A percentile compares a stretch with the other conserved stretches of the same genome.
Conservation (phyloP, 1,140 invertebrate species). For the Leptinotarsa texana region DNA sequence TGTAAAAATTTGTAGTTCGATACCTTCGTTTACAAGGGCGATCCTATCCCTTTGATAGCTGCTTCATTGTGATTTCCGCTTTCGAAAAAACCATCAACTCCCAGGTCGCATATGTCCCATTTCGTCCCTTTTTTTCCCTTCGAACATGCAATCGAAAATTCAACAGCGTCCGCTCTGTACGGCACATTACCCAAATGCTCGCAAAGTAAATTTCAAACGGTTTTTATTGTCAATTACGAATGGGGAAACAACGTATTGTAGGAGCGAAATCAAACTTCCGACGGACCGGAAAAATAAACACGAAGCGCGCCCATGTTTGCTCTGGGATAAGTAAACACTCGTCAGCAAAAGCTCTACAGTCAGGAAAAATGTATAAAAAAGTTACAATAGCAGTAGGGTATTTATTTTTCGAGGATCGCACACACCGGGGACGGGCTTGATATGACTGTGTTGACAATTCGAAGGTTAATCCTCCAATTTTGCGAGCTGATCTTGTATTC, state of each 20-base stretch:
- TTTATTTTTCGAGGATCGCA: slow-evolving; percentile 42
- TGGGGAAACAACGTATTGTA: slow-evolving; percentile 15
- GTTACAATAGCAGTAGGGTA: slow-evolving; percentile 36
- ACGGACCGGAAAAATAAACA: slow-evolving; percentile 49
- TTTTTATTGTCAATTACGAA: slow-evolving; percentile 33
- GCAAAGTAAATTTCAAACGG: slow-evolving; percentile 3
- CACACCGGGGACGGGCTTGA: slow-evolving; percentile 30
- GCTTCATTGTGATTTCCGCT: too few relatives aligned
- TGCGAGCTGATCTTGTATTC: neutral
- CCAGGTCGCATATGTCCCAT: neutral
- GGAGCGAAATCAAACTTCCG: slow-evolving; percentile 32
- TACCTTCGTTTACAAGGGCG: too few relatives aligned
- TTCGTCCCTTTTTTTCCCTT: neutral
- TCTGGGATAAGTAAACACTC: slow-evolving; percentile 45
- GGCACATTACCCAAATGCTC: neutral
- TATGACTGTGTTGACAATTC: slow-evolving; percentile 41
- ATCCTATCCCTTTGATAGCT: too few relatives aligned
- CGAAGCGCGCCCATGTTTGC: slow-evolving; percentile 43
- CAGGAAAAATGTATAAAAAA: slow-evolving; percentile 39
- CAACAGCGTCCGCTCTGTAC: neutral
- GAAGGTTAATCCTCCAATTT: slow-evolving; percentile 21
- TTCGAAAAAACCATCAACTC: neutral
- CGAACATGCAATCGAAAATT: slow-evolving; percentile 6
- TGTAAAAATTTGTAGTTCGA: too few relatives aligned
- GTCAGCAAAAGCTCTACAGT: slow-evolving; percentile 41